Evolutionary conservation across 1,140 invertebrate species (phyloP), one percentile per base, ranked within the genome.

Genomic region (Procambarus clarkii): DNA sequence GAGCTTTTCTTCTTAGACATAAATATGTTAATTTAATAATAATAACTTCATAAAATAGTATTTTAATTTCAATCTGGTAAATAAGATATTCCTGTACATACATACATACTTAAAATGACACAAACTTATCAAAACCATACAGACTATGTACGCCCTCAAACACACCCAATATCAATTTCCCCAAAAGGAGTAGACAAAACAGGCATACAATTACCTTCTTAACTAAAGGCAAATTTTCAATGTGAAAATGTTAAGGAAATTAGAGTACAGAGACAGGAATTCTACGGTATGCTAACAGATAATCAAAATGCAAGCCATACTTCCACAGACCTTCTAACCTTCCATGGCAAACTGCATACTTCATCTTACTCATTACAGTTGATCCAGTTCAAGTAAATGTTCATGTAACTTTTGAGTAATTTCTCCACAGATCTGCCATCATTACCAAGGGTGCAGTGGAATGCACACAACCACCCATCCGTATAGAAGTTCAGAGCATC

Each of bases 401-500:
- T 69, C 13, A 21, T 5, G 64, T 69, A 69, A 4, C 76, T 13
- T 78, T 3, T 7, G 7, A 13, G 24, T 15, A 13, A 5, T 78
- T 11, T 44, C 24, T 21, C 46, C 34, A 34, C 9, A 78, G 34
- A 48, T 13, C 76, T 78, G 8, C 76, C 46, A 44, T 78, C 34
- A 48, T 44, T 13, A 34, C 46, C 76, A 78, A 4, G 4, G 76
- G 11, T 3, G 34, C 46, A 34, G 34, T 34, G 34, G 34, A 34
- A 34, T 1, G 21, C 13, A 15, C 13, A 34, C 7, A n/a, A 34
- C 13, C 34, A 78, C 13, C 50, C 50, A 54, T 60, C 15, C 24
- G 34, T 83, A 60, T 83, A 24, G 81, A 60, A 69, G 50, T 83
- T 58, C 58, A 34, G 21, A 69, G 58, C 21, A 48, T 69, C 34